These are phyloP conservation scores for Xenotilapia caudafasciata DNA, from an alignment of 2,113 vertebrate genomes.

Conservation along the genomic window DNA sequence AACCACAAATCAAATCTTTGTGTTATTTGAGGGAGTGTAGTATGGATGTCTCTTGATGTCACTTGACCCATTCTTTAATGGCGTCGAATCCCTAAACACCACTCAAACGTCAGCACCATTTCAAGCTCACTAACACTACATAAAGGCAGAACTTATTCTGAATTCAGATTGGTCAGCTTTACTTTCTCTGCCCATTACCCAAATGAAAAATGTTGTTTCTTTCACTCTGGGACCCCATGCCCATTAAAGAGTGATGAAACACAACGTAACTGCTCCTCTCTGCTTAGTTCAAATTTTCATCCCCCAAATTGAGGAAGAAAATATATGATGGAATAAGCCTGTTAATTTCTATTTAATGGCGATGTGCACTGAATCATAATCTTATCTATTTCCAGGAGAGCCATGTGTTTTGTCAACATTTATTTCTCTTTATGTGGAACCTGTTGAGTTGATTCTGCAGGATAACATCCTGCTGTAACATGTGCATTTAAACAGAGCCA, in stretches of 20 bases:
- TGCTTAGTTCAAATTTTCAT: not conserved
- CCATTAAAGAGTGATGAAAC: slow-evolving; percentile 59
- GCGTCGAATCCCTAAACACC: not conserved
- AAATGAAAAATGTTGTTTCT: slow-evolving; percentile 32
- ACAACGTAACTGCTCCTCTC: slow-evolving; percentile 19
- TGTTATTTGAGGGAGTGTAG: not conserved
- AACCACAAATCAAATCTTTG: not conserved
- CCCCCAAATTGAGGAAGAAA: not conserved
- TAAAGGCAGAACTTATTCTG: not conserved
- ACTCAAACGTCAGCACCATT: not conserved
- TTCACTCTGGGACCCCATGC: slow-evolving; percentile 7
- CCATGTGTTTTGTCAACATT: not conserved
- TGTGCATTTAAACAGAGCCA: not conserved
- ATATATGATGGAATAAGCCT: not conserved
- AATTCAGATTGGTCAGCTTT: not conserved
- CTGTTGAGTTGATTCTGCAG: not conserved
- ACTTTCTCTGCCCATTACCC: not conserved
- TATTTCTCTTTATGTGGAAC: not conserved
- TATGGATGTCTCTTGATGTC: not conserved
- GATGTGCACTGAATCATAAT: not conserved
- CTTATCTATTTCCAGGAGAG: not conserved
- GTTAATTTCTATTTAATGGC: not conserved
- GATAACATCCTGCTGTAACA: not conserved
- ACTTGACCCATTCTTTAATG: not conserved
- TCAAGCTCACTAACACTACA: not conserved